A percentile compares a stretch with the other conserved stretches of the same genome.
Evolutionary conservation across 2,113 vertebrate genomes (phyloP).

Genomic region (Pygoscelis adeliae): DNA sequence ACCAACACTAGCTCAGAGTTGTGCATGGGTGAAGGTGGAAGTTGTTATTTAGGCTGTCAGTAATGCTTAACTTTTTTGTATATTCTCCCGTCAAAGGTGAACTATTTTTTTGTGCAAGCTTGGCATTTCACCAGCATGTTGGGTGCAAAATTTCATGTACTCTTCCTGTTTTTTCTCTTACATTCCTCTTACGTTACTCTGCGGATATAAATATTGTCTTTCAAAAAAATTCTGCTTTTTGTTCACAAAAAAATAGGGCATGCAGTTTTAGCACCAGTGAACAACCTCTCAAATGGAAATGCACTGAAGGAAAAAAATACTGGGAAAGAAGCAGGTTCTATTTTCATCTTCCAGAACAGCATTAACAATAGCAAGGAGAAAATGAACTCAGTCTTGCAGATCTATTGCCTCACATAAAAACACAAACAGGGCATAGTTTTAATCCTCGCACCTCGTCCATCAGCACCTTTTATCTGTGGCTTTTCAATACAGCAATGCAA

Average conservation of each 20-base stretch:
- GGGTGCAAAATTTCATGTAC: not conserved
- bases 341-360: not conserved
- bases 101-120: not conserved
- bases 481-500: not conserved
- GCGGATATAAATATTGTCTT: not conserved
- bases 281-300: not conserved
- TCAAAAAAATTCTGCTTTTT: not conserved
- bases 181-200: not conserved
- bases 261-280: not conserved
- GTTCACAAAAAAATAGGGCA: not conserved
- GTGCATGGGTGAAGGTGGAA: not conserved
- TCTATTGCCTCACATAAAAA: not conserved
- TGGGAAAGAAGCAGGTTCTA: not conserved
- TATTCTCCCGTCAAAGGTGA: not conserved
- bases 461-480: not conserved
- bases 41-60: not conserved
- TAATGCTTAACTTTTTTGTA: not conserved
- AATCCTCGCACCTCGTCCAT: not conserved
- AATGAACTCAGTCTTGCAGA: constrained; percentile 11
- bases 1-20: not conserved
- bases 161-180: not conserved
- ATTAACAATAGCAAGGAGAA: not conserved
- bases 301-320: not conserved
- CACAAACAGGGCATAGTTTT: not conserved
- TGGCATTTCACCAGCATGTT: not conserved